Conservation (phyloP, 2,113 vertebrate species). For the Coptodon rendalli region DNA sequence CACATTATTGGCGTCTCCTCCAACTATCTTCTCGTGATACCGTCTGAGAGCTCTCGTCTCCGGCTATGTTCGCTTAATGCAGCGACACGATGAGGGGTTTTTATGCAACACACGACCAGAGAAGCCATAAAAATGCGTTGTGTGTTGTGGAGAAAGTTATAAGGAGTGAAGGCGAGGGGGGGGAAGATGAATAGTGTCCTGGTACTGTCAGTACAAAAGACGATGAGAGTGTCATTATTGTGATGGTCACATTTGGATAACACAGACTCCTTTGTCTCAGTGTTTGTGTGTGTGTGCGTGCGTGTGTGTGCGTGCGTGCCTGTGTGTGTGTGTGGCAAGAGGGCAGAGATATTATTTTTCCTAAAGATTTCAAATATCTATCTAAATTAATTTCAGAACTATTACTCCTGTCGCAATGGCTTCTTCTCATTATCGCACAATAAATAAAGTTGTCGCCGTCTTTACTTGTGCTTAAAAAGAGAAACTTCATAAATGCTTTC, state of each 20-base stretch:
- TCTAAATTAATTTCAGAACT: background rate
- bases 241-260: conserved; percentile 40
- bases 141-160: background rate
- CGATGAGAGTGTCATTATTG: conserved; percentile 34
- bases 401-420: background rate
- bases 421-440: background rate
- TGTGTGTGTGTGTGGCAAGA: background rate
- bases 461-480: background rate
- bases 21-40: conserved; percentile 1
- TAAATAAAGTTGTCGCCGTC: background rate
- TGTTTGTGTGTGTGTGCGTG: background rate
- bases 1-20: background rate
- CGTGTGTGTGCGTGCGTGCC: background rate
- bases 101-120: background rate
- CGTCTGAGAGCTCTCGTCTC: background rate
- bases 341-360: background rate
- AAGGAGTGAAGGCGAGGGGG: background rate
- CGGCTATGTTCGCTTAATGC: background rate
- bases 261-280: conserved; percentile 39
- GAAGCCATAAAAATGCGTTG: background rate
- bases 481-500: background rate
- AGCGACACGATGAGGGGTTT: accelerated
- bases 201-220: conserved; percentile 52
- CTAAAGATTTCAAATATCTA: background rate
- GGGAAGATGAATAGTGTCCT: conserved; percentile 37